Evolutionary conservation across 37 sponge, comb jelly and placozoan genomes (phyloP).

Genomic region (Cladorhizidae sp.): DNA sequence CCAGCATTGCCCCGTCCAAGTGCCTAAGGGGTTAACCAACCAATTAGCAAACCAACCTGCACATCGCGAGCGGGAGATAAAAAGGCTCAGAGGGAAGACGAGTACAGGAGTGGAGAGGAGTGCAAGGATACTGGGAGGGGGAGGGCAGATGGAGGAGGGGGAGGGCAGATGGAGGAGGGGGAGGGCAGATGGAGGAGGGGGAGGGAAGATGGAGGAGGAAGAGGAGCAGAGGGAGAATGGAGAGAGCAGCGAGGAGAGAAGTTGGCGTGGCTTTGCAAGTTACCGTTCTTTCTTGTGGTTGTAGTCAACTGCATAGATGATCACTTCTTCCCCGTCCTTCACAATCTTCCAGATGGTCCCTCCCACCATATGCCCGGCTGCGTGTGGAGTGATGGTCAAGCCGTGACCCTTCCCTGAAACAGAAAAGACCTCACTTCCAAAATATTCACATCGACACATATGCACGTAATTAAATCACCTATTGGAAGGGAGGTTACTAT

Average conservation of each 20-base stretch:
- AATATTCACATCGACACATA: too few relatives aligned
- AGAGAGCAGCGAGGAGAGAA: too few relatives aligned
- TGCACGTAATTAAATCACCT: too few relatives aligned
- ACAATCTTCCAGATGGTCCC: constrained; percentile 99
- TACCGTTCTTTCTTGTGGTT: constrained; percentile 99
- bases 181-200: not conserved
- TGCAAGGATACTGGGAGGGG: too few relatives aligned
- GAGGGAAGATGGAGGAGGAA: not conserved
- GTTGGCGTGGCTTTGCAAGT: not conserved
- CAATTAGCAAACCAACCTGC: not conserved
- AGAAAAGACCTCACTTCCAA: too few relatives aligned
- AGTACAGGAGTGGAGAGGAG: too few relatives aligned
- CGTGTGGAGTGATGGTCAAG: constrained; percentile 93
- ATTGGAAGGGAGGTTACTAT: too few relatives aligned
- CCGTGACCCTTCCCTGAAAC: constrained; percentile 91
- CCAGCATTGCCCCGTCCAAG: constrained; percentile 93
- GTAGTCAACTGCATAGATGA: constrained; percentile 98
- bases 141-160: too few relatives aligned
- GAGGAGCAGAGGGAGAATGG: not conserved
- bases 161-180: not conserved
- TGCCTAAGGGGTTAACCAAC: constrained; percentile 51
- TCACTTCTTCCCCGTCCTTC: constrained; percentile 98
- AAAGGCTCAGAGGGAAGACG: too few relatives aligned
- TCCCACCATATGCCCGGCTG: constrained; percentile 99
- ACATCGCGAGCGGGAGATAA: not conserved